Evolutionary conservation across 2,113 vertebrate genomes (phyloP), one percentile per base, ranked within the genome.

Genomic region (Theristicus caerulescens): DNA sequence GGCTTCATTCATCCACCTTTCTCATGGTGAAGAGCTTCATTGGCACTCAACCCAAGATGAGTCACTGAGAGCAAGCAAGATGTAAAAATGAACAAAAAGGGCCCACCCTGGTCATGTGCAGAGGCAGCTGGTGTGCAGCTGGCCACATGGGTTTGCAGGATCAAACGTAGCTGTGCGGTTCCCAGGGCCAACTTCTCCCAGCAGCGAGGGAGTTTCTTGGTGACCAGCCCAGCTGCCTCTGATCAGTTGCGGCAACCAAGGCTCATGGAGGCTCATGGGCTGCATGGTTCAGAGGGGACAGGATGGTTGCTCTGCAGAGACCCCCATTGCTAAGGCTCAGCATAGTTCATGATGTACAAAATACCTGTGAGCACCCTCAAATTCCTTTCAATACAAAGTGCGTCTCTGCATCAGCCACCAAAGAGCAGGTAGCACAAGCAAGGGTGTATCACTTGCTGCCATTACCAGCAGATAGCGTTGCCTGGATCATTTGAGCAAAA

Each of bases 91-190:
- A 16, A 11, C 6, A 14, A 13, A 49, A 62, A 58, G 29, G 3
- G 4, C 4, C 11, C 36, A 36, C 7, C 16, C 4, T 2, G 7
- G 16, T 4, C 13, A 2, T 1, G 18, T 31, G 36, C 26, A 51
- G 54, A 44, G 40, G 40, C 21, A 61, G 42, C 21, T 36, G 49
- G 29, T 6, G 15, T 42, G 49, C 29, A 59, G 22, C 46, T 7
- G 5, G 10, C 22, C 10, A 4, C 1, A 1, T 1, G n/a, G 12
- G 6, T 58, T 36, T 69, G 32, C n/a, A 44, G 65, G 32, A 51
- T 26, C 32, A 58, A 42, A 13, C 0, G 0, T 6, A 46, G 18
- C 15, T 55, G 21, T 59, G 38, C 5, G 1, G 21, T 7, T 79
- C 32, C 36, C 74, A 79, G 42, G 31, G 18, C 10, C 62, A 64